Conservation (phyloP, 2,888 invertebrate species). For the Celastrina argiolus region DNA sequence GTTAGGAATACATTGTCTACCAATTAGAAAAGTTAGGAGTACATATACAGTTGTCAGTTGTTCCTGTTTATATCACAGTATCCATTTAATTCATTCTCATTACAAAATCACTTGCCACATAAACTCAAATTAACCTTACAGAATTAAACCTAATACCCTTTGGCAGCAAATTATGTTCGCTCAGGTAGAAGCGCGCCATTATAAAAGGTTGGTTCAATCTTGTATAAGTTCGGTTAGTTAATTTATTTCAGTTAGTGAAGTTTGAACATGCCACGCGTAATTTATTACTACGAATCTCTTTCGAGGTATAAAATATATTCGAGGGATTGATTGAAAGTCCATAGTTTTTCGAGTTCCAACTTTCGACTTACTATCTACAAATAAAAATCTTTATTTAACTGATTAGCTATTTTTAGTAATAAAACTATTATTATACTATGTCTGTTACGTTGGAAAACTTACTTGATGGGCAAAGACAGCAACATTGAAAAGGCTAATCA, state of each 20-base stretch:
- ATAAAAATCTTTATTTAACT: no score
- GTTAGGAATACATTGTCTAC: no score
- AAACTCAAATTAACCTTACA: neutral
- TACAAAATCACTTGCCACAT: neutral
- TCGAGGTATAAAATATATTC: neutral
- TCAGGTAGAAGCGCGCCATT: neutral
- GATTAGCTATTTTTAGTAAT: no score
- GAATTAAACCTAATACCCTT: neutral
- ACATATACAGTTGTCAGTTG: no score
- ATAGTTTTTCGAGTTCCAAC: neutral
- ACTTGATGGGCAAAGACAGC: no score
- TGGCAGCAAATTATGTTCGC: constrained; percentile 13
- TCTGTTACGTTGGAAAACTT: no score
- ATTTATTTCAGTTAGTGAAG: constrained; percentile 17
- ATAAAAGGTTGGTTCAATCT: constrained; percentile 17
- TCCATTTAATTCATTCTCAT: neutral
- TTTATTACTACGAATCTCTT: neutral
- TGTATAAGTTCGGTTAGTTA: constrained; percentile 15
- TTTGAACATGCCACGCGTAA: neutral
- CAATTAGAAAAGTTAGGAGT: no score
- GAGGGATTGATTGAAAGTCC: neutral
- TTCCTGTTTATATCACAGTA: no score
- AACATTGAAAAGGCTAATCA: no score
- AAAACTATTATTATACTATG: no score
- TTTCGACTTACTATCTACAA: no score